phyloP scores from a whole-genome alignment of 1,140 invertebrate species.

The Telenomus remus region DNA sequence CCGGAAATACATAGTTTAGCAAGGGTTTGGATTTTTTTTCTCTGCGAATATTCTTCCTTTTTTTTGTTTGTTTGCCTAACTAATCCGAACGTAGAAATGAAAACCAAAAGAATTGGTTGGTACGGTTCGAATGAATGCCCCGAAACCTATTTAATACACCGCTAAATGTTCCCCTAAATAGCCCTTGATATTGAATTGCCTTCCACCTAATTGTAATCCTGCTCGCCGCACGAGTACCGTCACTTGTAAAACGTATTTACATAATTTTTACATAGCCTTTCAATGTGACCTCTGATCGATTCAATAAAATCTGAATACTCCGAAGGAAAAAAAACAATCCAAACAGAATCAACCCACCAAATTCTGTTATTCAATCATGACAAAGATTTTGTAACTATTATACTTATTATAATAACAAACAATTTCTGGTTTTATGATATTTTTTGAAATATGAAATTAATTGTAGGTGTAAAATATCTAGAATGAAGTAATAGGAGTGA shows the following conservation, averaged over 20 bases:
- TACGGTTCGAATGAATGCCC: slow-evolving; percentile 47
- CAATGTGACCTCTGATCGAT: slow-evolving; percentile 13
- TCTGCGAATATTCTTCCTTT: slow-evolving; percentile 4
- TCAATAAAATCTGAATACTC: slow-evolving; percentile 2
- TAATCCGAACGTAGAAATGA: too few relatives aligned
- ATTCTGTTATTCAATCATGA: neutral
- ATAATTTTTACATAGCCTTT: slow-evolving; percentile 73
- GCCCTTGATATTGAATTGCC: slow-evolving; percentile 75
- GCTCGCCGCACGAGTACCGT: slow-evolving; percentile 65
- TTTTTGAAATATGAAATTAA: too few relatives aligned
- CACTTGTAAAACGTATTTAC: slow-evolving; percentile 73
- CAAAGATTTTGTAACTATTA: too few relatives aligned
- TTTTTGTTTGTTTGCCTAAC: slow-evolving; percentile 8
- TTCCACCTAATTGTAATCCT: slow-evolving; percentile 74
- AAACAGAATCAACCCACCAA: neutral
- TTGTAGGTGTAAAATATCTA: neutral
- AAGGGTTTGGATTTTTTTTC: slow-evolving; percentile 7
- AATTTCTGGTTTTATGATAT: too few relatives aligned
- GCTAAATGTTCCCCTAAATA: slow-evolving; percentile 73
- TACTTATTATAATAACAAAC: too few relatives aligned
- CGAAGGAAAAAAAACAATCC: neutral
- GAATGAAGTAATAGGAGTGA: too few relatives aligned
- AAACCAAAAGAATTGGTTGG: too few relatives aligned
- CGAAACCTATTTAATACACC: slow-evolving; percentile 70
- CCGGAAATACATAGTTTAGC: slow-evolving; percentile 11